A percentile compares a stretch with the other conserved stretches of the same genome.
Evolutionary conservation across 2,797 vertebrate species (phyloP).

Genomic region (Tenualosa thibaudeaui): DNA sequence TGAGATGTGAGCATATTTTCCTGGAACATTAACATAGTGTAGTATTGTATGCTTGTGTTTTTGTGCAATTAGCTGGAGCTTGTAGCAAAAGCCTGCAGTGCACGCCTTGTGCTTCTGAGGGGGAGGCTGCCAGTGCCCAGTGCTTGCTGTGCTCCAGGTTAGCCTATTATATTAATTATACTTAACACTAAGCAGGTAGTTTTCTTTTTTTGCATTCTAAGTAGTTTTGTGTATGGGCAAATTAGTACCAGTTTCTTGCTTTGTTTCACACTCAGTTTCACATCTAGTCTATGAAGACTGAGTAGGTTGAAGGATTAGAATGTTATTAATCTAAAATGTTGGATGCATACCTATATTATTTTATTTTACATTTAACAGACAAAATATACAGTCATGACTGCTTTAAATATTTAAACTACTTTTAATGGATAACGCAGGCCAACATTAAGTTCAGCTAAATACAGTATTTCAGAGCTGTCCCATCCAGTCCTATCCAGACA

Average conservation of each 20-base stretch:
- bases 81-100: constrained; percentile 29
- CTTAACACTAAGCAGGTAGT: neutral
- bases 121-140: neutral
- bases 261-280: neutral
- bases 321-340: neutral
- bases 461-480: neutral
- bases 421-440: neutral
- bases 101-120: constrained; percentile 31
- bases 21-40: neutral
- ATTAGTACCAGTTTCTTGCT: neutral
- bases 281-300: neutral
- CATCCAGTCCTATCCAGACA: neutral
- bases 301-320: neutral
- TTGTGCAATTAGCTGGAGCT: constrained; percentile 31
- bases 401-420: neutral
- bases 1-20: neutral
- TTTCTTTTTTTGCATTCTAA: neutral
- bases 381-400: neutral
- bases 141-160: neutral
- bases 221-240: neutral
- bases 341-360: neutral
- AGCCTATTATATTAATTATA: neutral
- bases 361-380: neutral
- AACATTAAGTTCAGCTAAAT: neutral
- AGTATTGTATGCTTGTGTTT: constrained; percentile 26